Evolutionary conservation across 2,888 invertebrate genomes (phyloP).

Genomic region (Ashinkailepas kermadecensis): DNA sequence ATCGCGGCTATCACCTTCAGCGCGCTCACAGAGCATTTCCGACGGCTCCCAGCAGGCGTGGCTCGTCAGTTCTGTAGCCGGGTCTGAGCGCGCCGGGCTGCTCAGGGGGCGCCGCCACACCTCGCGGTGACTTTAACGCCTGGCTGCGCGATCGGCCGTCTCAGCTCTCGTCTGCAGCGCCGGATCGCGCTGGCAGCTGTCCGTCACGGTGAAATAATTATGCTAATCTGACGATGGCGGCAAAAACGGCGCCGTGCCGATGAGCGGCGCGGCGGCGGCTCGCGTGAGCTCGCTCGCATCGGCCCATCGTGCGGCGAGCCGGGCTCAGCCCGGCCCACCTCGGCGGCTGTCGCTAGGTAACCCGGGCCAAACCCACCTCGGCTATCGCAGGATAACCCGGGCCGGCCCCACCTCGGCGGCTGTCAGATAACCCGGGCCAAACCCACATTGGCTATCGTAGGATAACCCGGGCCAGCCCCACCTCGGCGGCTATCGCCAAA

Average conservation of each 20-base stretch:
- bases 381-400: no score
- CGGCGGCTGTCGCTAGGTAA: no score
- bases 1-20: not conserved
- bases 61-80: no score
- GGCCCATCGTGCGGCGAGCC: not conserved
- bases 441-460: no score
- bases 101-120: not conserved
- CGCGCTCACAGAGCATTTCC: no score
- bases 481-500: no score
- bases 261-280: not conserved
- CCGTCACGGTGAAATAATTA: not conserved
- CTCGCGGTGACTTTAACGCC: conserved; percentile 4
- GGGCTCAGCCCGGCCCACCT: not conserved
- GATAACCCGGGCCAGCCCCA: no score
- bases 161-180: not conserved
- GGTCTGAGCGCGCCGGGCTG: not conserved
- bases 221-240: not conserved
- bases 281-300: not conserved
- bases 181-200: conserved; percentile 3
- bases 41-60: no score
- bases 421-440: no score
- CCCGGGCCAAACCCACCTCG: no score
- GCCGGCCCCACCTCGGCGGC: no score
- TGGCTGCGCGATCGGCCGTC: not conserved
- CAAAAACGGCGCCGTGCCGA: conserved; percentile 12